phyloP scores from a whole-genome alignment of 2,888 invertebrate genomes.

The Zootermopsis nevadensis region DNA sequence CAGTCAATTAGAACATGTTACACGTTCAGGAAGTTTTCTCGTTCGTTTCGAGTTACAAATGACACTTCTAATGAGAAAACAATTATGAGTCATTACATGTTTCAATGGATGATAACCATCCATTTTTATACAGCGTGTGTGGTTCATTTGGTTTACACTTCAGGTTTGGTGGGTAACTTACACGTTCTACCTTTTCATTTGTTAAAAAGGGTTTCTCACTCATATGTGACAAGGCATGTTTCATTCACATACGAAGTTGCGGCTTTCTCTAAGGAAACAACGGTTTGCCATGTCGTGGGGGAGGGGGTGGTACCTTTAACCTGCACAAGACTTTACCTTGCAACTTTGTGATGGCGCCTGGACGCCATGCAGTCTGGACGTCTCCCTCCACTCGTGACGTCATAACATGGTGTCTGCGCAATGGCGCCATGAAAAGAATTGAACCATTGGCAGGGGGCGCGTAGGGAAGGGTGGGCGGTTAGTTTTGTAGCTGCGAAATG shows the following conservation, averaged over 20 bases:
- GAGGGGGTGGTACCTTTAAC: no score
- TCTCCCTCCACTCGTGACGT: not conserved
- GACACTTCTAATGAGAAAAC: no score
- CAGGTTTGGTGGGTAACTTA: not conserved
- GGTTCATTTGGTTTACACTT: not conserved
- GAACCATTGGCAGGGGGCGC: not conserved
- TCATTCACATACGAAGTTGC: not conserved
- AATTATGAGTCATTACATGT: no score
- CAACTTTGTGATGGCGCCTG: not conserved
- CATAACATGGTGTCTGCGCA: not conserved
- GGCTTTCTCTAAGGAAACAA: not conserved
- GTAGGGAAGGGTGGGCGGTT: not conserved
- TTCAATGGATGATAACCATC: no score
- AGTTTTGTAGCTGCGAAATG: conserved; percentile 3
- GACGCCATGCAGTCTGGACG: conserved; percentile 5
- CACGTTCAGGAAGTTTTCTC: no score
- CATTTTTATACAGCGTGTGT: no score
- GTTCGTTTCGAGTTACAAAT: no score
- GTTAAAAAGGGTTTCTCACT: no score
- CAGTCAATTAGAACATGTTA: no score
- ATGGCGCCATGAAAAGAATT: not conserved
- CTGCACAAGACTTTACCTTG: not conserved
- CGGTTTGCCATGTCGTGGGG: no score
- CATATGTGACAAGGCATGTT: not conserved
- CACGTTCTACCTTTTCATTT: not conserved